Base-by-base conservation (phyloP, 2,888 invertebrate genomes). In the Germaria angustata region DNA sequence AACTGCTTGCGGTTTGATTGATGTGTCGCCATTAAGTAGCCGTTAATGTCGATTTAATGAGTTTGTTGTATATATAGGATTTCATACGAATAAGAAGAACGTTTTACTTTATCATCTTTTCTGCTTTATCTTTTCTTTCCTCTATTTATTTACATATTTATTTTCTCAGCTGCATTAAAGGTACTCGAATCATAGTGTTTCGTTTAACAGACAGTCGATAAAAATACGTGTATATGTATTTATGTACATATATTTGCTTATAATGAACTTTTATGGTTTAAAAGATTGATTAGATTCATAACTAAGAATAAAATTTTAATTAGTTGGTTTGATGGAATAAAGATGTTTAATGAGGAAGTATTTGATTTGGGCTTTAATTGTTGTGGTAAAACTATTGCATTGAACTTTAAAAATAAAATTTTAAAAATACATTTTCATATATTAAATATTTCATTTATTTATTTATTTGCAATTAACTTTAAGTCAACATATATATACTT, bases 21-120 rank as follows among this genome's bases (percentile, higher is more conserved):
- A 84, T 84, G 81, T 76, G 84, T 83, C 84, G 83, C 84, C 84
- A 84, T 76, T 81, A 81, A 76, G 76, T 61, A 76, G 84, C 78
- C 61, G 69, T 81, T 81, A 76, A 81, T 81, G 59, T 61, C 76
- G 79, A 73, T 84, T 78, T 78, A 79, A 82, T 82, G 75, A 75
- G 82, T 75, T 79, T 72, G 66, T 66, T 49, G 34, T 34, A 36
- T 76, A 65, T 63, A 73, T 78, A 72, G 49, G 68, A 77, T 73
- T 77, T 77, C 68, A 72, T 53, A 66, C 13, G n/a, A n/a, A 36
- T 24, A 51, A 20, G 24, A n/a, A 51, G n/a, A 73, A 73, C 32
- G 20, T 73, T 63, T 32, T 51, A 53, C 22, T 34, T 63, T 51
- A 11, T 11, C 11, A 46, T 59, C 3, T 17, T 22, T 20, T 32